These are phyloP conservation scores for Limnothrissa miodon DNA, from an alignment of 2,113 vertebrate species.

Conservation along the genomic window DNA sequence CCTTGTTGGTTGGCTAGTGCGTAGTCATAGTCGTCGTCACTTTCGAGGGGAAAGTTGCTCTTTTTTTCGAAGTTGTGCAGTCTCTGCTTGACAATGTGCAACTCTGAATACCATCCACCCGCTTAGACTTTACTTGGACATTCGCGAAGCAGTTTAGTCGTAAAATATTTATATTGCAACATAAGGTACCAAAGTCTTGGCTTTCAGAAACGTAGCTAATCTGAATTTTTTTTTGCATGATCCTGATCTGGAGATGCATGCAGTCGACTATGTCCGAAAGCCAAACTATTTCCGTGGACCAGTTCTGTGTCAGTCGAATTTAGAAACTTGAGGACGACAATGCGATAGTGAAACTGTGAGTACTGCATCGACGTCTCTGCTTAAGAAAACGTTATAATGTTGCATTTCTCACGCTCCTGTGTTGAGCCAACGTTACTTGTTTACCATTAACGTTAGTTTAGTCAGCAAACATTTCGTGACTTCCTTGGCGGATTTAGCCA, in stretches of 20 bases:
- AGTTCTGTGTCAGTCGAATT: constrained; percentile 39
- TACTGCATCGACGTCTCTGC: not conserved
- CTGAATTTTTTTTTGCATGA: constrained; percentile 10
- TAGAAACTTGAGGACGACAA: constrained; percentile 42
- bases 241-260: constrained; percentile 60
- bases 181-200: not conserved
- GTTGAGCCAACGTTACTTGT: not conserved
- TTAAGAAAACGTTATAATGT: not conserved
- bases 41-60: constrained; percentile 16
- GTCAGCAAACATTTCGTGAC: constrained; percentile 37
- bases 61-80: constrained; percentile 17
- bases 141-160: not conserved
- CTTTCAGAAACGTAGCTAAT: not conserved
- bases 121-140: not conserved
- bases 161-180: not conserved
- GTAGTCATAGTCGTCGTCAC: constrained; percentile 14
- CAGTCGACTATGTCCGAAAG: constrained; percentile 68
- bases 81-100: constrained; percentile 10
- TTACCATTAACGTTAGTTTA: constrained; percentile 6
- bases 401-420: not conserved
- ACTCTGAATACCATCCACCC: not conserved
- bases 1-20: constrained; percentile 12
- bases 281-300: constrained; percentile 59
- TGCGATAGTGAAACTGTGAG: constrained; percentile 57
- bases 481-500: not conserved